Evolutionary conservation across 2,797 vertebrate species (phyloP).

Genomic region (Pagetopsis macropterus): DNA sequence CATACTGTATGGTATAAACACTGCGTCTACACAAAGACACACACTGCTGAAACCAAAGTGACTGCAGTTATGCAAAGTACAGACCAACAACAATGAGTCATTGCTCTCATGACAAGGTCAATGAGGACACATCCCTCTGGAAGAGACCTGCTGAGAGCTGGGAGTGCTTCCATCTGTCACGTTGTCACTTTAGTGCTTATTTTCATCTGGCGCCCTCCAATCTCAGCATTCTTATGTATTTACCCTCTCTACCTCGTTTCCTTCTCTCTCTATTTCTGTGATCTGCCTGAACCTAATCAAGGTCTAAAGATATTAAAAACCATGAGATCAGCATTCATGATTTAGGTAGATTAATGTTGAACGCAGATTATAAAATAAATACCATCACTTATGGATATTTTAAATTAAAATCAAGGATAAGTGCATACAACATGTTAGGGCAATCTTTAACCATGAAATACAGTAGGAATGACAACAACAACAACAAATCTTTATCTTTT

Average conservation of each 20-base stretch:
- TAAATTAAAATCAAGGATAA: not conserved
- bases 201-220: not conserved
- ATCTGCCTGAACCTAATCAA: not conserved
- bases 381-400: not conserved
- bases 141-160: conserved; percentile 30
- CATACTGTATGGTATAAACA: not conserved
- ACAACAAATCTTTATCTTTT: too few species aligned
- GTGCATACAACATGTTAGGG: not conserved
- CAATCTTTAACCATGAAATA: not conserved
- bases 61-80: conserved; percentile 35
- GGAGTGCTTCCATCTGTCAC: conserved; percentile 53
- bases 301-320: not conserved
- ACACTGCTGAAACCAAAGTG: not conserved
- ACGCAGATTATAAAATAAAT: too few species aligned
- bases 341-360: not conserved
- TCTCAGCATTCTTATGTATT: not conserved
- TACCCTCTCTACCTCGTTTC: not conserved
- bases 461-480: too few species aligned
- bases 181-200: conserved; percentile 8
- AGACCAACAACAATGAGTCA: conserved; percentile 27
- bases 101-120: conserved; percentile 45
- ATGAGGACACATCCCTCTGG: conserved; percentile 31
- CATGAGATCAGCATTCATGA: not conserved
- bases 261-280: not conserved
- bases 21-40: conserved; percentile 1